Evolutionary conservation across 2,797 vertebrate species (phyloP).

Genomic region (Danio tinwini): DNA sequence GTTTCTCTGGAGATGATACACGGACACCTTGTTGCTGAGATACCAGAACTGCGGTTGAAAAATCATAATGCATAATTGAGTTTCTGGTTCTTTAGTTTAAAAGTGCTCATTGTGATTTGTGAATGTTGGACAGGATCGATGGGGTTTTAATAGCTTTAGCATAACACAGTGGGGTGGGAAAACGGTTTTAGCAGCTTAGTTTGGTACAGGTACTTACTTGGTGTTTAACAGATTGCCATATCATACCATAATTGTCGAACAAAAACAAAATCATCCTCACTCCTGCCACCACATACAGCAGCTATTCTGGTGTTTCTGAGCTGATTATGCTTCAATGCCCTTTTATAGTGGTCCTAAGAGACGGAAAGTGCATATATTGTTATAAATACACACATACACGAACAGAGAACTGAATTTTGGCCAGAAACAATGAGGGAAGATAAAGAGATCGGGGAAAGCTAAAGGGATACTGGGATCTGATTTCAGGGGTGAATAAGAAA

Average conservation of each 20-base stretch:
- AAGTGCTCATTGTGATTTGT: constrained; percentile 14
- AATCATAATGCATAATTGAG: constrained; percentile 33
- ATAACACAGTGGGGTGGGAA: constrained; percentile 69
- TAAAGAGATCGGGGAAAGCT: background rate
- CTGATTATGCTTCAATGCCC: constrained; percentile 81
- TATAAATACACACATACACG: constrained; percentile 47
- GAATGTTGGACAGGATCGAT: constrained; percentile 6
- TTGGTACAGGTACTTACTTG: constrained; percentile 77
- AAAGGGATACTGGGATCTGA: too few relatives aligned
- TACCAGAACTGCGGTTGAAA: constrained; percentile 41
- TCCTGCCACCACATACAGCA: constrained; percentile 49
- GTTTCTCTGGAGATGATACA: constrained; percentile 36
- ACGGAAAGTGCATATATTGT: constrained; percentile 83
- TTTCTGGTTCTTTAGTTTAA: constrained; percentile 12
- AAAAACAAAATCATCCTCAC: constrained; percentile 30
- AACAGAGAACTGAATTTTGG: constrained; percentile 30
- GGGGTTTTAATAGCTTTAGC: constrained; percentile 38
- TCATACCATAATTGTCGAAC: constrained; percentile 62
- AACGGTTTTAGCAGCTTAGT: constrained; percentile 80
- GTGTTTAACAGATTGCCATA: constrained; percentile 75
- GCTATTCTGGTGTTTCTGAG: constrained; percentile 57
- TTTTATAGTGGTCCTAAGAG: constrained; percentile 80
- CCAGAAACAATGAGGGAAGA: constrained; percentile 9
- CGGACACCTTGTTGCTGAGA: constrained; percentile 41
- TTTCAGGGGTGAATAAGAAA: too few relatives aligned